Base-by-base conservation (phyloP, 2,797 vertebrate species). In the Lutjanus argentimaculatus region DNA sequence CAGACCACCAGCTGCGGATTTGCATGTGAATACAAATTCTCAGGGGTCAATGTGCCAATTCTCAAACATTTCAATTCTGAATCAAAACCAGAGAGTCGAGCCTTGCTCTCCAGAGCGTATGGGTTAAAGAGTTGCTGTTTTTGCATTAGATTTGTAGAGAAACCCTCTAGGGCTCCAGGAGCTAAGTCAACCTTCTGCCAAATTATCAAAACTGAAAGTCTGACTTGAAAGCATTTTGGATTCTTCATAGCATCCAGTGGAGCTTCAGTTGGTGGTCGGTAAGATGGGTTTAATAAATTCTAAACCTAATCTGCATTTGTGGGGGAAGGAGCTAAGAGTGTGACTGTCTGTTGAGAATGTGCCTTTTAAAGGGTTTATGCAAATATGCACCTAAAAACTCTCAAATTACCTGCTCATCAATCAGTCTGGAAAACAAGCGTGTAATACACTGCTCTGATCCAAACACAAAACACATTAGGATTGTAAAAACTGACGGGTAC, bases 11-110 rank as follows among this genome's bases (percentile, higher is more conserved):
- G 87, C 80, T 93, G 85, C 88, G 89, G 76, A 92, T 91, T 90
- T 93, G 89, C 86, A 94, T 92, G 84, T 85, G 86, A 93, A 94
- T 91, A 72, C 75, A 89, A 89, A 90, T 88, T 68, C 85, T 89
- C 84, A 64, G 70, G 85, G 85, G 88, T 91, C 87, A 85, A 30
- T 55, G 74, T 86, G 80, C 84, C 88, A 87, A 73, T 87, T 82
- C 73, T 71, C 62, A 48, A 82, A 89, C 86, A 89, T 88, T 90
- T 91, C 75, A 89, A 84, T 90, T 90, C 84, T 68, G 70, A 88
- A 82, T 90, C 67, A 79, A 81, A 90, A 89, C 82, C 80, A 66
- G 10, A 55, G 59, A 88, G 72, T 85, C 30, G 46, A 76, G 59
- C 72, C 43, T 72, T 49, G 43, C 74, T 89, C 82, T 81, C 67